A percentile compares a stretch with the other conserved stretches of the same genome.
Evolutionary conservation across 2,888 invertebrate species (phyloP).

Genomic region (Opisthograptis luteolata): DNA sequence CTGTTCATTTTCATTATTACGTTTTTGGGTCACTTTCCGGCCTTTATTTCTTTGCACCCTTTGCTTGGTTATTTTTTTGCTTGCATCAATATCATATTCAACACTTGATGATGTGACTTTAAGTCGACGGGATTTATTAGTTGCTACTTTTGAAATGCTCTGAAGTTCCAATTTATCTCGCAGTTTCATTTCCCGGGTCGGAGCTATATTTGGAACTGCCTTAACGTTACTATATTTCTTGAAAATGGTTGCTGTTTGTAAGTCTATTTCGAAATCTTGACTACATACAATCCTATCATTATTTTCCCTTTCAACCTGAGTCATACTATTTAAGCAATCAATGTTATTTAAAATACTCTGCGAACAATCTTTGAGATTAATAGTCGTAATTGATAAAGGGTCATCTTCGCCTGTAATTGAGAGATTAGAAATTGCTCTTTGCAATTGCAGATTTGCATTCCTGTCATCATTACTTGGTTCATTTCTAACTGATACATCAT

Average conservation of each 20-base stretch:
- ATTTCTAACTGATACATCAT: neutral
- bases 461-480: neutral
- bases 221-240: neutral
- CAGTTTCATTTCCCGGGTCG: neutral
- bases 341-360: slow-evolving; percentile 46
- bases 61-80: neutral
- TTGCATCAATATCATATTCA: neutral
- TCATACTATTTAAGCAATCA: neutral
- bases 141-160: neutral
- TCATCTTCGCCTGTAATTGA: slow-evolving; percentile 31
- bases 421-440: slow-evolving; percentile 43
- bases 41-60: neutral
- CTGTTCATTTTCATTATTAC: neutral
- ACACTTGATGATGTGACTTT: neutral
- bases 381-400: neutral
- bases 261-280: slow-evolving; percentile 4
- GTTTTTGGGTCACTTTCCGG: neutral
- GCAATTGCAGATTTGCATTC: slow-evolving; percentile 18
- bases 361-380: slow-evolving; percentile 38
- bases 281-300: neutral
- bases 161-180: neutral
- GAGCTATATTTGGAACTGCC: neutral
- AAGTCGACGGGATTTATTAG: neutral
- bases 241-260: neutral
- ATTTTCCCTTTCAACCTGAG: neutral